Evolutionary conservation across 2,113 vertebrate genomes (phyloP).

Genomic region (Pelmatolapia mariae): DNA sequence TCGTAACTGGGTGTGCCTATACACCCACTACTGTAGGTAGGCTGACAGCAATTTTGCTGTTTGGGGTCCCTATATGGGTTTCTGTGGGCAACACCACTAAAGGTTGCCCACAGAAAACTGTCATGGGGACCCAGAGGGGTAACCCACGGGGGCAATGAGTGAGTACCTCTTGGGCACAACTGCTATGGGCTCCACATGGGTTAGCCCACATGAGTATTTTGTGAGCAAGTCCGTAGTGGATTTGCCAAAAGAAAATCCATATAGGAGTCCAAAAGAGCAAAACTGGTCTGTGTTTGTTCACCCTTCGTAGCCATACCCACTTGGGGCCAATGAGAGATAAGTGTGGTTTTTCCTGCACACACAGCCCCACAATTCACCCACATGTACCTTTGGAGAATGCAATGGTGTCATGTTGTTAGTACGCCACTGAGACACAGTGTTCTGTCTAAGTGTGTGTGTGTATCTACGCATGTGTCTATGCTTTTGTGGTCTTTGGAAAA

Average conservation of each 20-base stretch:
- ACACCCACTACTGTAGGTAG: background rate
- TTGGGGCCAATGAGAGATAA: background rate
- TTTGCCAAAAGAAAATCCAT: background rate
- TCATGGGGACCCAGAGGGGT: background rate
- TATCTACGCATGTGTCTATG: background rate
- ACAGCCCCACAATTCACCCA: background rate
- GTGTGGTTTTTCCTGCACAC: background rate
- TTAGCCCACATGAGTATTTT: background rate
- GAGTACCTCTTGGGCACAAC: background rate
- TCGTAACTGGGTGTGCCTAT: background rate
- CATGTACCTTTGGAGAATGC: background rate
- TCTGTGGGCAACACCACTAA: background rate
- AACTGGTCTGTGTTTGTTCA: background rate
- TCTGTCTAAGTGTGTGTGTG: background rate
- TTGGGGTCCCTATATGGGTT: background rate
- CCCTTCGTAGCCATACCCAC: background rate
- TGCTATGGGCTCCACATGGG: background rate
- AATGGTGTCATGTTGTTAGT: constrained; percentile 1
- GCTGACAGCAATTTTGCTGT: background rate
- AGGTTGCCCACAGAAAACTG: background rate
- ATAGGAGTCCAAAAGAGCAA: background rate
- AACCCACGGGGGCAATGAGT: background rate
- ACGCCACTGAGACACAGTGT: background rate
- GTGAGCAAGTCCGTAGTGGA: background rate
- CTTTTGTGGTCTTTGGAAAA: background rate